Conservation (phyloP, 2,113 vertebrate species). For the Uria lomvia region DNA sequence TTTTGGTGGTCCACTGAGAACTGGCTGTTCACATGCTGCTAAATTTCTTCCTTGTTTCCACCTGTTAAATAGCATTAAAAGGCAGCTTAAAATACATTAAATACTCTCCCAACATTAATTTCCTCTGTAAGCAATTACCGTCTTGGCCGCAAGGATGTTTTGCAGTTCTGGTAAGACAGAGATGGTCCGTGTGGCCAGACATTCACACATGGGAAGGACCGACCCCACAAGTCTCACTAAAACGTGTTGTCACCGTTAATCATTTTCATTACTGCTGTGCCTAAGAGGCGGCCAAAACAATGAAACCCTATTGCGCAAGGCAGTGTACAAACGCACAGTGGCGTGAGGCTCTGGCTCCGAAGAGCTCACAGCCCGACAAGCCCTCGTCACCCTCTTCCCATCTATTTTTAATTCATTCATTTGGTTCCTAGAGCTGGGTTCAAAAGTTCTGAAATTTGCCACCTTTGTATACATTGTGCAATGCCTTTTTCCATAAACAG, state of each 20-base stretch:
- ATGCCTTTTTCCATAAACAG: background rate
- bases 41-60: slow-evolving; percentile 23
- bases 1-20: background rate
- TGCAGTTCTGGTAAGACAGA: background rate
- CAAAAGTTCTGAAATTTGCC: background rate
- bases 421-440: background rate
- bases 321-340: background rate
- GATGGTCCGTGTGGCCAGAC: background rate
- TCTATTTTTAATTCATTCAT: background rate
- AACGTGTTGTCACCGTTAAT: background rate
- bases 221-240: background rate
- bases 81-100: slow-evolving; percentile 2
- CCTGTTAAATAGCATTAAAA: slow-evolving; percentile 24
- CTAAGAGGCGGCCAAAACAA: background rate
- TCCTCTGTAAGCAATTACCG: background rate
- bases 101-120: background rate
- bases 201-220: background rate
- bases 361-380: background rate
- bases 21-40: background rate
- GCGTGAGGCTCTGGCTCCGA: background rate
- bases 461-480: background rate
- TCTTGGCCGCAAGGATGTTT: background rate
- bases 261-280: background rate
- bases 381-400: fast-evolving
- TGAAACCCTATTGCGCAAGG: background rate